Conservation (phyloP, 2,113 vertebrate species). For the Turnix velox region DNA sequence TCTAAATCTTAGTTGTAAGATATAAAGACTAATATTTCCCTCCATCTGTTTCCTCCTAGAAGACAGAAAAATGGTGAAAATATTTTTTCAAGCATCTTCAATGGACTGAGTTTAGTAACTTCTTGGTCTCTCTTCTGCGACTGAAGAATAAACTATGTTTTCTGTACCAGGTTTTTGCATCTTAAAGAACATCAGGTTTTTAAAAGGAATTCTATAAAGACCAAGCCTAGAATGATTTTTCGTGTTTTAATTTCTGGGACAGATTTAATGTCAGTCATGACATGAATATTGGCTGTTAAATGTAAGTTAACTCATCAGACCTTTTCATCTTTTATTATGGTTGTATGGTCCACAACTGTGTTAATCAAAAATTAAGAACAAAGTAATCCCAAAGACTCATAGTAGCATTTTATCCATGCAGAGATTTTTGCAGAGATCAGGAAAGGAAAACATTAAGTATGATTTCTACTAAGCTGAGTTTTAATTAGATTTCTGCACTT, state of each 20-base stretch:
- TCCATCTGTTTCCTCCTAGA: not conserved
- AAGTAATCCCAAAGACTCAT: not conserved
- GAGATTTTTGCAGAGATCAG: not conserved
- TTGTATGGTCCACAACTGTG: not conserved
- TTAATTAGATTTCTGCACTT: not conserved
- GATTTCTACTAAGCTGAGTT: not conserved
- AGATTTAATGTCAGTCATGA: not conserved
- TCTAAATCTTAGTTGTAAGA: not conserved
- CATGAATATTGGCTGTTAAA: not conserved
- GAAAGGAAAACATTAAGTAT: not conserved
- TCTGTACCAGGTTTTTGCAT: not conserved
- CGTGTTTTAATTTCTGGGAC: not conserved
- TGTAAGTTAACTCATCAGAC: not conserved
- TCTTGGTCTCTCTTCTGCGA: not conserved
- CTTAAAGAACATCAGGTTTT: not conserved
- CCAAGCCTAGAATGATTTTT: not conserved
- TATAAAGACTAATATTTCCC: not conserved
- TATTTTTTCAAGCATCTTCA: not conserved
- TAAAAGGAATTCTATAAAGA: not conserved
- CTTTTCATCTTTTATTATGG: not conserved
- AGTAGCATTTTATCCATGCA: not conserved
- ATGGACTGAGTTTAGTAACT: conserved; percentile 8
- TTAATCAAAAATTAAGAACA: not conserved
- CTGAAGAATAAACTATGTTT: not conserved
- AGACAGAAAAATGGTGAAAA: not conserved